phyloP scores from a whole-genome alignment of 2,888 invertebrate species.

The Myathropa florea region DNA sequence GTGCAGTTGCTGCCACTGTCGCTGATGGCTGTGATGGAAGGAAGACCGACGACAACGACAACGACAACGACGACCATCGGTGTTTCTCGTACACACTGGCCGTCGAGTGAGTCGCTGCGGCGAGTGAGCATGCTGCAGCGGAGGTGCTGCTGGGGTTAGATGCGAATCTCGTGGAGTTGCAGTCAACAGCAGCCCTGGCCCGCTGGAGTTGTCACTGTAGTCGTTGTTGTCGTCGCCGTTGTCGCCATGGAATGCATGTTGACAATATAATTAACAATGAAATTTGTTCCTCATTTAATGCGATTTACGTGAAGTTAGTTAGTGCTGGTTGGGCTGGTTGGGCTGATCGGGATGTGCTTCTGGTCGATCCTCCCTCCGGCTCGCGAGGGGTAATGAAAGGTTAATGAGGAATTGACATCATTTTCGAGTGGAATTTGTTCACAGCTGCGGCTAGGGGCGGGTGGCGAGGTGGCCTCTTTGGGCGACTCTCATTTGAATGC shows the following conservation, averaged over 20 bases:
- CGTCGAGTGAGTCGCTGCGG: background rate
- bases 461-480: slow-evolving; percentile 6
- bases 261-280: slow-evolving; percentile 80
- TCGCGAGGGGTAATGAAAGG: slow-evolving; percentile 59
- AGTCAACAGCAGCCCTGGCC: background rate
- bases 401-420: slow-evolving; percentile 69
- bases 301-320: slow-evolving; percentile 70
- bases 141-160: slow-evolving; percentile 68
- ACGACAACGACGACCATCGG: slow-evolving; percentile 8
- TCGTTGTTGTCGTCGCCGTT: slow-evolving; percentile 11
- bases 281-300: slow-evolving; percentile 77
- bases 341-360: background rate
- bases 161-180: slow-evolving; percentile 66
- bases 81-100: background rate
- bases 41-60: slow-evolving; percentile 9
- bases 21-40: slow-evolving; percentile 57
- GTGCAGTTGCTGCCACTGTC: slow-evolving; percentile 33
- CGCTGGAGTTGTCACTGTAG: slow-evolving; percentile 34
- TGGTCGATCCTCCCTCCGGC: slow-evolving; percentile 4
- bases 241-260: slow-evolving; percentile 70
- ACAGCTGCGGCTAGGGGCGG: background rate
- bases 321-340: slow-evolving; percentile 10
- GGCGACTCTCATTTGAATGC: slow-evolving; percentile 58
- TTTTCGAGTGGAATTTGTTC: slow-evolving; percentile 48
- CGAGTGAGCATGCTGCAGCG: slow-evolving; percentile 11